Base-by-base conservation (phyloP, 2,888 invertebrate species). In the Clistopyga incitator region DNA sequence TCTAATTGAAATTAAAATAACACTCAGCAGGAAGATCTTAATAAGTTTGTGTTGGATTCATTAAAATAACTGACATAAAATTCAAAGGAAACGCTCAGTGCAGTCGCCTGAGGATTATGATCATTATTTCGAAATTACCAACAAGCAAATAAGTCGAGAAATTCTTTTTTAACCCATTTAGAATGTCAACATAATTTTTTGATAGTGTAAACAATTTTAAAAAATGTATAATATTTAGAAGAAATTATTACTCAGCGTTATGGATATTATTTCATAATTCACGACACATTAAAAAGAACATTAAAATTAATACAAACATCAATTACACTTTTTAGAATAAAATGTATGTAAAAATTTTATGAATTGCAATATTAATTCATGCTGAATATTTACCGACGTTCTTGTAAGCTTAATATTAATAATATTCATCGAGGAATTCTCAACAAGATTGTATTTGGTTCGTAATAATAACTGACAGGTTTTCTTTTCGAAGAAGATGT, bases 371-470 rank as follows among this genome's bases (percentile, higher is more conserved):
- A 52, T 18, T 52, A n/a, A 23, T 29, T 2, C 25, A 23, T 56
- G 3, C 23, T 15, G 15, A 56, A 25, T 56, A 15, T 25, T 13
- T 10, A 13, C 15, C 25, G 56, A 56, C 29, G 11, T 23, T 23
- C 25, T 29, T 15, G 0, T 56, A 29, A 25, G 15, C 20, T 65
- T 15, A 15, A 47, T n/a, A n/a, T n/a, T n/a, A 65, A 65, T 65
- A 42, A 65, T 38, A 25, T 23, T 29, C 29, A 38, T 11, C 68
- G 42, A 25, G 52, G 6, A 52, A 70, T 67, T 61, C 20, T 13
- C 11, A n/a, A 65, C 18, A 42, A 42, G 42, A 23, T 67, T 67
- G 45, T 56, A 2, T 45, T 64, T 45, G 3, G 47, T 65, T 79
- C 47, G 72, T 15, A 20, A 42, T n/a, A 42, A 64, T 64, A 64